Conservation (phyloP, 2,113 vertebrate genomes). For the Ophiodon elongatus region DNA sequence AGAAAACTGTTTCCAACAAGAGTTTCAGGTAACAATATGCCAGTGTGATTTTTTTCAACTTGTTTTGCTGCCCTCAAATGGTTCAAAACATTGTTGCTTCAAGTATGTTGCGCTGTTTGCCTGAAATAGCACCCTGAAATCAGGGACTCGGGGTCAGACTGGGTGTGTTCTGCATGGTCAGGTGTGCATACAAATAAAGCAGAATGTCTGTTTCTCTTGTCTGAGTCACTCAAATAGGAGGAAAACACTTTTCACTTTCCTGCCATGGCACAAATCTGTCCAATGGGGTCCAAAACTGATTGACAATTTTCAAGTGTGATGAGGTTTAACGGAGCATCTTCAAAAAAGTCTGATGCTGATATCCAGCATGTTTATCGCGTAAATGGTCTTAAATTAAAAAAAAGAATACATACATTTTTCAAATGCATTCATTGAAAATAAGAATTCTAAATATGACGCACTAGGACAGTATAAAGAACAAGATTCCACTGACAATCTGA, state of each 20-base stretch:
- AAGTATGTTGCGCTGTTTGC: not conserved
- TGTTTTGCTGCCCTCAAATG: not conserved
- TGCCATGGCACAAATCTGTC: not conserved
- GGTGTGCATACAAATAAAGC: not conserved
- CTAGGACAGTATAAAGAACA: not conserved
- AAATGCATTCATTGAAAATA: too few relatives aligned
- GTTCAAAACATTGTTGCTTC: not conserved
- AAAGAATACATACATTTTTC: not conserved
- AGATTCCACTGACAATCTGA: not conserved
- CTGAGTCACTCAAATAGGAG: not conserved
- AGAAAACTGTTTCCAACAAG: not conserved
- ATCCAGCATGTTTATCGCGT: not conserved
- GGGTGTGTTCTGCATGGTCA: not conserved
- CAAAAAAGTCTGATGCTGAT: not conserved
- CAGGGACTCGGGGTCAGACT: not conserved
- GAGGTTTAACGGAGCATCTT: not conserved
- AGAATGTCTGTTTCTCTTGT: conserved; percentile 1
- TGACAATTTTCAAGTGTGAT: not conserved
- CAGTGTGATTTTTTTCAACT: not conserved
- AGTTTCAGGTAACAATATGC: not conserved
- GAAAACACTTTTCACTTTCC: not conserved
- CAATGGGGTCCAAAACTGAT: not conserved
- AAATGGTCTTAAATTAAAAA: not conserved
- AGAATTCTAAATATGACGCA: not conserved
- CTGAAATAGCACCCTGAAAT: not conserved